Percentiles rank a stretch among this genome's conserved stretches.
Evolutionary conservation across 2,888 invertebrate genomes (phyloP).

Genomic region (Cynaeus angustus): DNA sequence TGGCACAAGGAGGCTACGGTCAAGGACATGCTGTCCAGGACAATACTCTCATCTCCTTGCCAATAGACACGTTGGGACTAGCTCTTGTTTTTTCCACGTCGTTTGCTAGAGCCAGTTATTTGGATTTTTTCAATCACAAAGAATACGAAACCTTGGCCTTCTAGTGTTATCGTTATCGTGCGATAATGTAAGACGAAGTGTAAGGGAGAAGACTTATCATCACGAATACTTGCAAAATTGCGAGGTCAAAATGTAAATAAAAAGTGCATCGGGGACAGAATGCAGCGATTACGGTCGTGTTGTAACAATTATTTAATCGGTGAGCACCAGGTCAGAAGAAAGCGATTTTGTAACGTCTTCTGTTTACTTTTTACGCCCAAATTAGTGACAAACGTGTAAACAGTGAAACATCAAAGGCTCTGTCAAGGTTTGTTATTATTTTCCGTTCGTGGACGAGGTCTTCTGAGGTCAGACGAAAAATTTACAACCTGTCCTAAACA

Average conservation of each 20-base stretch:
- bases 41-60: conserved; percentile 56
- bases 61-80: conserved; percentile 20
- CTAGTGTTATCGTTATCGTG: conserved; percentile 40
- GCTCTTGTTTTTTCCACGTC: conserved; percentile 9
- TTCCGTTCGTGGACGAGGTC: background rate
- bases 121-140: conserved; percentile 1
- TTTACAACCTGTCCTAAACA: too few species aligned
- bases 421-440: background rate
- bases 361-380: background rate
- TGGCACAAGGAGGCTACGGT: conserved; percentile 59
- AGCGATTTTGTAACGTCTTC: background rate
- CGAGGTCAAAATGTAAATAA: conserved; percentile 4
- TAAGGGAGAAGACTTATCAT: background rate
- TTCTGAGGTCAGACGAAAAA: too few species aligned
- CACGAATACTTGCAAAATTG: background rate
- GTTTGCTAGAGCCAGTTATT: conserved; percentile 8
- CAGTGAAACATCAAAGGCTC: background rate
- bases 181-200: background rate
- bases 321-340: conserved; percentile 2
- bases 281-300: conserved; percentile 1
- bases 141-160: conserved; percentile 36
- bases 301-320: conserved; percentile 1
- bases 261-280: conserved; percentile 17
- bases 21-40: conserved; percentile 60
- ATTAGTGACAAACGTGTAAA: conserved; percentile 1